Percentiles rank a stretch among this genome's conserved stretches.
Evolutionary conservation across 2,113 vertebrate genomes (phyloP).

Genomic region (Eulacestoma nigropectus): DNA sequence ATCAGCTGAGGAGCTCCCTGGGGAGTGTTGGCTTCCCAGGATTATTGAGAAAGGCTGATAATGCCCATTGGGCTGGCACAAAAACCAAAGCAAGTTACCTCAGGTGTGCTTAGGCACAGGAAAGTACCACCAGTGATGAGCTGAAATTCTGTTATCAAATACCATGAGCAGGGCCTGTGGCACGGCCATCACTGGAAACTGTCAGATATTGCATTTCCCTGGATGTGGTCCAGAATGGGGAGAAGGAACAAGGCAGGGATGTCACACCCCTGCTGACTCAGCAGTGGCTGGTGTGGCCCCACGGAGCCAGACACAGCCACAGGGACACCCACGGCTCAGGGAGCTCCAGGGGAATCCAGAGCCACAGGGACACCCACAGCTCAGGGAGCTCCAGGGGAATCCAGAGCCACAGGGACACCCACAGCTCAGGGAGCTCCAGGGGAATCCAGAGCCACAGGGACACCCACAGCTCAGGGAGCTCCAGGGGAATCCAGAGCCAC

Average conservation of each 20-base stretch:
- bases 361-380: not conserved
- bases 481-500: not conserved
- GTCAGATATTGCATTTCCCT: fast-evolving
- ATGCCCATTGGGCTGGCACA: not conserved
- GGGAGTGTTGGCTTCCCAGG: not conserved
- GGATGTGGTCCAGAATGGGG: fast-evolving
- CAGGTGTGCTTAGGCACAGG: not conserved
- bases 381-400: too few relatives aligned
- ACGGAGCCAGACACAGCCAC: not conserved
- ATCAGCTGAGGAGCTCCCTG: not conserved
- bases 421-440: fast-evolving
- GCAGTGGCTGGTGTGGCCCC: not conserved
- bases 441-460: not conserved
- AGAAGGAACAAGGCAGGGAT: not conserved
- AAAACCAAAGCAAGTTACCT: too few relatives aligned
- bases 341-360: not conserved
- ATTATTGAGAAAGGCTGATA: not conserved
- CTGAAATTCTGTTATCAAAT: not conserved
- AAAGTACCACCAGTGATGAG: not conserved
- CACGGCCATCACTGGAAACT: not conserved
- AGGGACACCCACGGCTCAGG: not conserved
- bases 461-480: not conserved
- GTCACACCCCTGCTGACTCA: not conserved
- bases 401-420: not conserved
- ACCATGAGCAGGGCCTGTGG: not conserved